Evolutionary conservation across 2,888 invertebrate genomes (phyloP).

Genomic region (Phanerotoma sp.): DNA sequence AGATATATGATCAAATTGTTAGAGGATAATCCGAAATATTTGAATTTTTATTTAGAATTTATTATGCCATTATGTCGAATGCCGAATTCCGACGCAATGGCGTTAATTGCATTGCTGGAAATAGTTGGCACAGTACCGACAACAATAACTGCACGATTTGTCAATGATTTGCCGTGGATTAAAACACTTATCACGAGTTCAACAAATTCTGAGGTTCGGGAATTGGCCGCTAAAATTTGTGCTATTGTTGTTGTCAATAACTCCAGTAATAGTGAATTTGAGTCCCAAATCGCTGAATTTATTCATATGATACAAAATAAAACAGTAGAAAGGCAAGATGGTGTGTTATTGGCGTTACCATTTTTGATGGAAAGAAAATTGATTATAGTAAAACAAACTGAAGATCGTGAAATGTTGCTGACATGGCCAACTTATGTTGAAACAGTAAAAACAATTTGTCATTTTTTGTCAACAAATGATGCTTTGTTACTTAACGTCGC

Average conservation of each 20-base stretch:
- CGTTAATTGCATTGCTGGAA: conserved; percentile 78
- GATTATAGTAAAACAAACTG: conserved; percentile 55
- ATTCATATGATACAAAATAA: conserved; percentile 61
- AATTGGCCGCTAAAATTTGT: conserved; percentile 73
- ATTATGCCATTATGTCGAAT: no score
- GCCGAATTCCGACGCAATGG: conserved; percentile 68
- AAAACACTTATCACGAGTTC: conserved; percentile 67
- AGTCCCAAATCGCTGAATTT: conserved; percentile 61
- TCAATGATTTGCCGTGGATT: conserved; percentile 67
- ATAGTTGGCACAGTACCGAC: conserved; percentile 80
- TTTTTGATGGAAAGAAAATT: conserved; percentile 71
- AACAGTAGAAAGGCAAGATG: conserved; percentile 75
- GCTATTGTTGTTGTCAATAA: conserved; percentile 70
- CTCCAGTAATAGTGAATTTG: conserved; percentile 60
- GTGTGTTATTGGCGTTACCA: conserved; percentile 72
- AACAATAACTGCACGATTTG: conserved; percentile 66
- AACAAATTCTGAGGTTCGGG: conserved; percentile 76
- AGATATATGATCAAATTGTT: conserved; percentile 64
- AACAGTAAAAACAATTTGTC: conserved; percentile 65
- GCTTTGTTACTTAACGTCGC: conserved; percentile 68
- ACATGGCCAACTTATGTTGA: conserved; percentile 65
- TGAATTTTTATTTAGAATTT: conserved; percentile 70
- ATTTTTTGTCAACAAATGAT: conserved; percentile 66
- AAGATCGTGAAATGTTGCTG: conserved; percentile 51
- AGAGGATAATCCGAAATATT: conserved; percentile 61